Percentiles rank a stretch among this genome's conserved stretches.
Conservation (phyloP, 2,113 vertebrate species). For the Mesitornis unicolor region DNA sequence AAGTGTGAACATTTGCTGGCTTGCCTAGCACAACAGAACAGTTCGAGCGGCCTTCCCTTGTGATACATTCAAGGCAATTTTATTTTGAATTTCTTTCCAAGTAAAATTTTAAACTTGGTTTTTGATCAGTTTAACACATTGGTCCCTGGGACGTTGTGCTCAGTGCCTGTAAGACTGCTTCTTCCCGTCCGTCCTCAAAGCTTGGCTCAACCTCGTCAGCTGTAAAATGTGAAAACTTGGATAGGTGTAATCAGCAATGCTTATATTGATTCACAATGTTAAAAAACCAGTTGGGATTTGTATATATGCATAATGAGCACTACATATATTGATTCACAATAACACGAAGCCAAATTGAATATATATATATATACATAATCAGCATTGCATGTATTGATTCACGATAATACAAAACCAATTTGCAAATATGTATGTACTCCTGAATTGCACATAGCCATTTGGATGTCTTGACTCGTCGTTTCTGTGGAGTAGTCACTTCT, state of each 20-base stretch:
- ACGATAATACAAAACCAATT: neutral
- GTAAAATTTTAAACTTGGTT: constrained; percentile 10
- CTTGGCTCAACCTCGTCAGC: neutral
- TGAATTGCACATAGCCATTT: neutral
- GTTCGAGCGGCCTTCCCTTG: neutral
- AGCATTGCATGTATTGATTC: neutral
- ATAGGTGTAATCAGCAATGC: neutral
- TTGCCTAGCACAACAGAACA: constrained; percentile 44
- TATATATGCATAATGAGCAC: neutral
- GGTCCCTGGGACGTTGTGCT: constrained; percentile 15
- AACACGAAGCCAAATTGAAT: neutral
- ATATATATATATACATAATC: neutral
- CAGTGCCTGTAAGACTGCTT: neutral
- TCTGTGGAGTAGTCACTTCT: neutral
- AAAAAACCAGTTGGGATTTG: neutral
- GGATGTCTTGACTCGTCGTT: fast-evolving
- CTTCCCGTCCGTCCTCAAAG: neutral
- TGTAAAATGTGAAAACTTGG: neutral
- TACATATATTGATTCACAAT: neutral
- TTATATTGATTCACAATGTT: neutral
- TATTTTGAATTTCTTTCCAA: constrained; percentile 28
- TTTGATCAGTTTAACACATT: constrained; percentile 34
- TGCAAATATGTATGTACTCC: neutral
- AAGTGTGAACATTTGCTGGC: constrained; percentile 57
- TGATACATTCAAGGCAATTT: neutral